Evolutionary conservation across 2,888 invertebrate genomes (phyloP).

Genomic region (Tiliacea aurago): DNA sequence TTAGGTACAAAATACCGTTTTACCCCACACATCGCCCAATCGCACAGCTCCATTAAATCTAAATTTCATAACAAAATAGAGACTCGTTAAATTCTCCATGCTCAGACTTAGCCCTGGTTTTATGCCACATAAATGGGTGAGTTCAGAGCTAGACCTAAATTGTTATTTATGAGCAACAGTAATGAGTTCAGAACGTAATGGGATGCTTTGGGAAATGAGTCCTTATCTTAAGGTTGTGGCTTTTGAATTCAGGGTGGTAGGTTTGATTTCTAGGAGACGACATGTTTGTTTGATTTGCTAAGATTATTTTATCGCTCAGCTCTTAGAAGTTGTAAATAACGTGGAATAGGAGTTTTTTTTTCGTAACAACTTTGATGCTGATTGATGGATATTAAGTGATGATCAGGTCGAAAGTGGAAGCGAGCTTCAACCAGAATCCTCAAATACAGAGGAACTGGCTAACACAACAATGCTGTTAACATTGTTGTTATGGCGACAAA

Average conservation of each 20-base stretch:
- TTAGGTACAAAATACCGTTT: background rate
- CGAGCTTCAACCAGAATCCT: too few species aligned
- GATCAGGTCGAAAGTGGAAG: too few species aligned
- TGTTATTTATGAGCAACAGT: conserved; percentile 57
- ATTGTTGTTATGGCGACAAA: too few species aligned
- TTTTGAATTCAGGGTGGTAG: conserved; percentile 11
- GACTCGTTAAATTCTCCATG: conserved; percentile 57
- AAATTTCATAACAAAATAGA: conserved; percentile 48
- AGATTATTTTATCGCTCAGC: background rate
- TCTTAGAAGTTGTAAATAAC: background rate
- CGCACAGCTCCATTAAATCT: conserved; percentile 13
- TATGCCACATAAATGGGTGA: conserved; percentile 55
- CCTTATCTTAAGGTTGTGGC: conserved; percentile 11
- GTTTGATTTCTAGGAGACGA: background rate
- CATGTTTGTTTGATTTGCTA: background rate
- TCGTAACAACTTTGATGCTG: too few species aligned
- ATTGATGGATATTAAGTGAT: too few species aligned
- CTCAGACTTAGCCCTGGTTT: conserved; percentile 48
- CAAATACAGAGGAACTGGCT: too few species aligned
- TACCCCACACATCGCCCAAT: conserved; percentile 43
- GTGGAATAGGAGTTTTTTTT: background rate
- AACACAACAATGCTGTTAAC: too few species aligned
- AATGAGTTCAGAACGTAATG: conserved; percentile 51
- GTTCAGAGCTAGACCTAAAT: conserved; percentile 49
- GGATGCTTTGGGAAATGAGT: conserved; percentile 39